These are phyloP conservation scores for Rhinophrynus dorsalis DNA, from an alignment of 2,797 vertebrate species.

Conservation along the genomic window DNA sequence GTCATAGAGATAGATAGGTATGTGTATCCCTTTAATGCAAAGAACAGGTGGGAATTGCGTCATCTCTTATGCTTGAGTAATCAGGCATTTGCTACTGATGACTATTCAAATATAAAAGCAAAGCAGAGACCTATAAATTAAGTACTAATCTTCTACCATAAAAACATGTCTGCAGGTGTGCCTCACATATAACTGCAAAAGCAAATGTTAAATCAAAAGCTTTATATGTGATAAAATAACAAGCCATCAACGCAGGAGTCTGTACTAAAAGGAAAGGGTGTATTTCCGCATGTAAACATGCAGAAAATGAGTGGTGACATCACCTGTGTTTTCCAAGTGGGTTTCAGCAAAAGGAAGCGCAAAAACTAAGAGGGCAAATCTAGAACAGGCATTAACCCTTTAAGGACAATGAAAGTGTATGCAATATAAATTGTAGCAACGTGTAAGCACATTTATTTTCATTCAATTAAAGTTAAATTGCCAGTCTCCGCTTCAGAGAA, in stretches of 20 bases:
- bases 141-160: background rate
- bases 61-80: background rate
- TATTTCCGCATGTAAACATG: background rate
- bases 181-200: background rate
- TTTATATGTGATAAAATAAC: constrained; percentile 1
- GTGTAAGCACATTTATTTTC: too few relatives aligned
- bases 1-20: too few relatives aligned
- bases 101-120: background rate
- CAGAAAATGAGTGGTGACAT: background rate
- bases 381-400: too few relatives aligned
- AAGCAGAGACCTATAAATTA: background rate
- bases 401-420: too few relatives aligned
- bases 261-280: background rate
- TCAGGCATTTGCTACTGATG: background rate
- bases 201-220: background rate
- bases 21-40: too few relatives aligned
- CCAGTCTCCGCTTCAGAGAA: too few relatives aligned
- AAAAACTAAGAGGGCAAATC: too few relatives aligned
- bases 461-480: too few relatives aligned
- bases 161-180: background rate
- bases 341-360: too few relatives aligned
- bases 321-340: background rate
- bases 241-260: background rate
- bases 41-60: background rate
- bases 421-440: too few relatives aligned